Evolutionary conservation across 1,140 invertebrate species (phyloP).

Genomic region (Teleopsis dalmanni): DNA sequence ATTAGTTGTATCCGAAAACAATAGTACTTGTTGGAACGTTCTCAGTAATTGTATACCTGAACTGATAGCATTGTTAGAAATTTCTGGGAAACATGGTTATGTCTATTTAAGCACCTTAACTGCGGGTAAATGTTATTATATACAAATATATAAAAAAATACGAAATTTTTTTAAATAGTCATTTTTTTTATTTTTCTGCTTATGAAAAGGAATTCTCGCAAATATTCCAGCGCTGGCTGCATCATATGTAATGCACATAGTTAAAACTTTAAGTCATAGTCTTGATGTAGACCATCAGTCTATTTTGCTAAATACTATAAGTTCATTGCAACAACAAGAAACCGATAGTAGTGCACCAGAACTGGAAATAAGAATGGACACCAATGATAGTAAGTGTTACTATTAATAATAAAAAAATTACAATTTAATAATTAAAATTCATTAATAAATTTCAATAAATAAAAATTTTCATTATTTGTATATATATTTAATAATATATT

Average conservation of each 20-base stretch:
- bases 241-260: conserved; percentile 16
- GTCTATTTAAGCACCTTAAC: conserved; percentile 49
- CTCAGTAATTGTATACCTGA: conserved; percentile 45
- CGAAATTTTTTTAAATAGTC: neutral
- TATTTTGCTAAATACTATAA: conserved; percentile 1
- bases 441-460: neutral
- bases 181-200: conserved; percentile 37
- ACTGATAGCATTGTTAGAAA: conserved; percentile 46
- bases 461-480: neutral
- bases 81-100: conserved; percentile 43
- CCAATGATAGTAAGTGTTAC: conserved; percentile 6
- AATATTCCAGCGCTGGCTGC: conserved; percentile 45
- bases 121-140: conserved; percentile 37
- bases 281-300: conserved; percentile 6
- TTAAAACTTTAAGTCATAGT: conserved; percentile 10
- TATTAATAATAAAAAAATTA: no score
- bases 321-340: neutral
- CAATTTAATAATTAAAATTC: no score
- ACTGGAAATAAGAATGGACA: conserved; percentile 14
- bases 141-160: conserved; percentile 37
- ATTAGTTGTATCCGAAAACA: conserved; percentile 61
- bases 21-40: conserved; percentile 48
- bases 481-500: neutral
- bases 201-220: conserved; percentile 38
- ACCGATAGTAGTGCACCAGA: conserved; percentile 6